A percentile compares a stretch with the other conserved stretches of the same genome.
phyloP scores from a whole-genome alignment of 2,797 vertebrate species.

The Ibycter americanus region DNA sequence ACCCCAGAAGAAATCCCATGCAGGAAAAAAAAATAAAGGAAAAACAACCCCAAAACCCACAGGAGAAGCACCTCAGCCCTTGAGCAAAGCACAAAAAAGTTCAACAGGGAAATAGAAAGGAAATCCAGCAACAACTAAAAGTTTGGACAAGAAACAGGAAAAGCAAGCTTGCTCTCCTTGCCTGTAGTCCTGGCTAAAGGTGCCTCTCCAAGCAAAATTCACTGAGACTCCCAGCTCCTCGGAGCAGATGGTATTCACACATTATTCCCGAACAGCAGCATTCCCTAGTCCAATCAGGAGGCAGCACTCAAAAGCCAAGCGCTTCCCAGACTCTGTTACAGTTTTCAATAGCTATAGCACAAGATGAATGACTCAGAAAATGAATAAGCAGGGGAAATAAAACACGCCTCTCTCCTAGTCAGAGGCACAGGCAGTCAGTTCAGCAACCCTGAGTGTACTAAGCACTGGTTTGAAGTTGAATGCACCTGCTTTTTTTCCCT shows the following conservation, averaged over 20 bases:
- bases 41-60: background rate
- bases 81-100: slow-evolving; percentile 65
- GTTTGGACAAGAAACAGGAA: background rate
- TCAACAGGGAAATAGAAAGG: slow-evolving; percentile 12
- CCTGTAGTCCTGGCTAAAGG: slow-evolving; percentile 44
- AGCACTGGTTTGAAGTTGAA: background rate
- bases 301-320: slow-evolving; percentile 77
- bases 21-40: background rate
- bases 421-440: background rate
- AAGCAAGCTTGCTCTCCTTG: slow-evolving; percentile 18
- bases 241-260: slow-evolving; percentile 77
- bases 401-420: slow-evolving; percentile 11
- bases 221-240: slow-evolving; percentile 64
- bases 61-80: background rate
- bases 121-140: slow-evolving; percentile 2
- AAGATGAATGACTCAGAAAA: slow-evolving; percentile 76
- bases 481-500: slow-evolving; percentile 38
- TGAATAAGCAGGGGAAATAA: slow-evolving; percentile 67
- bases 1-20: slow-evolving; percentile 64
- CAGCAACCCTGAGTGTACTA: background rate
- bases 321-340: slow-evolving; percentile 77
- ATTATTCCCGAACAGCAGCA: slow-evolving; percentile 74
- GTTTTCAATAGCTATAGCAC: slow-evolving; percentile 68
- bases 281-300: slow-evolving; percentile 61
- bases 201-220: slow-evolving; percentile 73